Base-by-base conservation (phyloP, 2,888 invertebrate genomes). In the Myathropa florea region DNA sequence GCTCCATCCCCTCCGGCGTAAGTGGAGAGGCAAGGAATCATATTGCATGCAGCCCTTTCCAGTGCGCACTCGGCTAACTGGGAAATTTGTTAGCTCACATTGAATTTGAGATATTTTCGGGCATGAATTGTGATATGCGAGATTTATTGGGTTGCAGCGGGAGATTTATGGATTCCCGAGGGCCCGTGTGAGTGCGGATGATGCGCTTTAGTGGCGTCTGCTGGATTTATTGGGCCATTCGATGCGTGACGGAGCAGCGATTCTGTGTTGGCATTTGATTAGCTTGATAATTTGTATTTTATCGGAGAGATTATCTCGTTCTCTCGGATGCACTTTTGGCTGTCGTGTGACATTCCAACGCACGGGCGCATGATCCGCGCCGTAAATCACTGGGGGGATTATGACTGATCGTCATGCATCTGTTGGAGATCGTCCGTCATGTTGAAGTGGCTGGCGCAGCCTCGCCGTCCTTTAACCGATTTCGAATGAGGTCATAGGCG, bases 51-150 rank as follows among this genome's bases (percentile, higher is more conserved):
- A 46, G 46, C 46, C 46, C 46, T 46, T 46, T 46, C 18, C 18
- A 4, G 0, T 21, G 10, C 18, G 18, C n/a, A 24, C 14, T 36
- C 30, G 33, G 26, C 18, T 63, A 26, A 61, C 55, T 68, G 26
- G 53, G 36, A 75, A 79, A 84, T 75, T 75, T 70, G 73, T 78
- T 68, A 57, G 30, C 67, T 77, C 72, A 67, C 73, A 76, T 79
- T 76, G 60, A 76, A 81, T 71, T 36, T 26, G 65, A 30, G 36
- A 79, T 67, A 70, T 76, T 80, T 71, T 61, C 14, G n/a, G 57
- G 18, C 61, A 65, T 55, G 75, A 84, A 76, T 80, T 57, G 55
- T 80, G 75, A 80, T 72, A 63, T 76, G 39, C 6, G 68, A 81
- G 81, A 85, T 85, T 85, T 77, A 72, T 81, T 70, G 75, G 55